Conservation (phyloP, 2,888 invertebrate genomes). For the Sinhomidia bicolor region DNA sequence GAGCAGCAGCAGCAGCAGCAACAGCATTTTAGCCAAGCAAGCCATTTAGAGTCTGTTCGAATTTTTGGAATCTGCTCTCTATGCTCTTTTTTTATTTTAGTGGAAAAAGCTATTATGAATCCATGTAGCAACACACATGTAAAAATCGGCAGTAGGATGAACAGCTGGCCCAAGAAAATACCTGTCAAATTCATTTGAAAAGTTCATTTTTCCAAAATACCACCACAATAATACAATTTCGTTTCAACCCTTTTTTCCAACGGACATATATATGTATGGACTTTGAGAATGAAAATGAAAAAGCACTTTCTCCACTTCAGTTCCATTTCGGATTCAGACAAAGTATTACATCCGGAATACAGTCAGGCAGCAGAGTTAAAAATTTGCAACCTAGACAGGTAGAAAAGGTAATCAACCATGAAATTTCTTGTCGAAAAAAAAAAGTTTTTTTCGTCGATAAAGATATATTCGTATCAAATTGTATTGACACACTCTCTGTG, state of each 20-base stretch:
- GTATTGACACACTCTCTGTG: conserved; percentile 30
- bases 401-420: conserved; percentile 53
- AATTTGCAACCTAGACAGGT: conserved; percentile 58
- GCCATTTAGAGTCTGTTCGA: no score
- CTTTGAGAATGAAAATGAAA: not conserved
- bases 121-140: not conserved
- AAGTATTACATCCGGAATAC: conserved; percentile 5
- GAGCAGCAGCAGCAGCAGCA: not conserved
- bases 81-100: not conserved
- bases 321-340: not conserved
- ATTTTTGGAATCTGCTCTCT: not conserved
- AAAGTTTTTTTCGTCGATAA: not conserved
- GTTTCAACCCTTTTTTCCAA: not conserved
- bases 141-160: not conserved
- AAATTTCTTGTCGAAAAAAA: conserved; percentile 51
- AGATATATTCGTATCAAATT: conserved; percentile 35
- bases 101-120: not conserved
- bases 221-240: conserved; percentile 40
- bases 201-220: conserved; percentile 50
- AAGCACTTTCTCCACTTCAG: not conserved
- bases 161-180: conserved; percentile 2
- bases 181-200: conserved; percentile 64
- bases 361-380: conserved; percentile 16
- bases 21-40: not conserved
- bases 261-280: not conserved